Conservation (phyloP, 1,140 invertebrate species). For the Drosophila mojavensis region DNA sequence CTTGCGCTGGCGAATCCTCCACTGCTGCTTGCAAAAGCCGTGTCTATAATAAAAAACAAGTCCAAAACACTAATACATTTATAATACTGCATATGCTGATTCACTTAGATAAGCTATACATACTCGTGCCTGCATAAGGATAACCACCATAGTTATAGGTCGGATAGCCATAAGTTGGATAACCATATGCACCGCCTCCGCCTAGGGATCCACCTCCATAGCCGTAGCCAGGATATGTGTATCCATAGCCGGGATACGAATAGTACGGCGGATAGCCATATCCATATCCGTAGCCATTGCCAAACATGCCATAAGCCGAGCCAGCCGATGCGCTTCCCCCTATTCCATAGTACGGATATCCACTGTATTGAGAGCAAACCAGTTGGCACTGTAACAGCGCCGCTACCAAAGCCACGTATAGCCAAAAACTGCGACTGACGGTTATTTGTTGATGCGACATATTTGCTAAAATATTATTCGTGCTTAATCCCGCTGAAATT, state of each 20-base stretch:
- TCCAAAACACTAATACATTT: constrained; percentile 73
- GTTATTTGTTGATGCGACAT: constrained; percentile 24
- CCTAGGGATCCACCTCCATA: constrained; percentile 44
- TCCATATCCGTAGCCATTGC: constrained; percentile 37
- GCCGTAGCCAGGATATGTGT: constrained; percentile 39
- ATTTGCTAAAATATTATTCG: constrained; percentile 17
- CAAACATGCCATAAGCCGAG: constrained; percentile 29
- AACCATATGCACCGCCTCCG: constrained; percentile 50
- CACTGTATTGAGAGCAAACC: constrained; percentile 56
- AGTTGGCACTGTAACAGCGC: constrained; percentile 31
- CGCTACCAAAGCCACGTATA: constrained; percentile 35
- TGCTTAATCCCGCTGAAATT: constrained; percentile 27
- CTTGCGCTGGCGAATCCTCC: constrained; percentile 69
- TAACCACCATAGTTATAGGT: constrained; percentile 53
- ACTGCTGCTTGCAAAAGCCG: constrained; percentile 74
- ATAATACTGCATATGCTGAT: constrained; percentile 17
- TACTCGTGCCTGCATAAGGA: constrained; percentile 71
- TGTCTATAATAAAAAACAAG: constrained; percentile 72
- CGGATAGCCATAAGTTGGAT: constrained; percentile 58
- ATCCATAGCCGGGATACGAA: constrained; percentile 40
- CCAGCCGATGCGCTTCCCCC: constrained; percentile 18
- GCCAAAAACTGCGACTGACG: constrained; percentile 20
- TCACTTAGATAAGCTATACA: constrained; percentile 40
- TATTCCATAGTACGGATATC: constrained; percentile 59
- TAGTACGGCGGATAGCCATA: constrained; percentile 40